phyloP scores from a whole-genome alignment of 2,888 invertebrate genomes.

The Drosophila niveifrons region DNA sequence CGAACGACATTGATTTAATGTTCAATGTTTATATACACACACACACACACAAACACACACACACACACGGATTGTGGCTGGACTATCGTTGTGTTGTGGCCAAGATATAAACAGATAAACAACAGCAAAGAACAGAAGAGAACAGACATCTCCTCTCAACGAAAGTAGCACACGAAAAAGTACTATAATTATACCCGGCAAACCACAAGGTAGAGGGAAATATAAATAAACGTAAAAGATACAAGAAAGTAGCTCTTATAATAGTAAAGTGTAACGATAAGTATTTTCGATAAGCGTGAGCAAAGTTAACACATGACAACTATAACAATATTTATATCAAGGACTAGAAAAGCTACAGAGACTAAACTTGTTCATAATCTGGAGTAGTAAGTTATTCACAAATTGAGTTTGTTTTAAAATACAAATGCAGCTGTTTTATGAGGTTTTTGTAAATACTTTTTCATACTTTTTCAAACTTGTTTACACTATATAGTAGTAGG shows the following conservation, averaged over 20 bases:
- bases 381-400: no score
- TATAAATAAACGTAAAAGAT: no score
- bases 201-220: background rate
- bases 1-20: conserved; percentile 79
- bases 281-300: no score
- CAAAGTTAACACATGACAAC: no score
- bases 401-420: no score
- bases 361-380: no score
- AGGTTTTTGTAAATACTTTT: no score
- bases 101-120: conserved; percentile 27
- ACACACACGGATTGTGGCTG: conserved; percentile 23
- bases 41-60: conserved; percentile 14
- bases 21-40: conserved; percentile 64
- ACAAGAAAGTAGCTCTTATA: background rate
- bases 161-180: conserved; percentile 62
- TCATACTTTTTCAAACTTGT: no score
- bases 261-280: background rate
- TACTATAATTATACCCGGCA: conserved; percentile 42
- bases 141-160: conserved; percentile 2
- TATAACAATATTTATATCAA: no score
- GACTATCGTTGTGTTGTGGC: conserved; percentile 38
- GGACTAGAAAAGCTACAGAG: no score
- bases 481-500: no score
- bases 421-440: no score
- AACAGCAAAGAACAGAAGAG: conserved; percentile 6